phyloP scores from a whole-genome alignment of 1,140 invertebrate species.

The Drosophila melanica region DNA sequence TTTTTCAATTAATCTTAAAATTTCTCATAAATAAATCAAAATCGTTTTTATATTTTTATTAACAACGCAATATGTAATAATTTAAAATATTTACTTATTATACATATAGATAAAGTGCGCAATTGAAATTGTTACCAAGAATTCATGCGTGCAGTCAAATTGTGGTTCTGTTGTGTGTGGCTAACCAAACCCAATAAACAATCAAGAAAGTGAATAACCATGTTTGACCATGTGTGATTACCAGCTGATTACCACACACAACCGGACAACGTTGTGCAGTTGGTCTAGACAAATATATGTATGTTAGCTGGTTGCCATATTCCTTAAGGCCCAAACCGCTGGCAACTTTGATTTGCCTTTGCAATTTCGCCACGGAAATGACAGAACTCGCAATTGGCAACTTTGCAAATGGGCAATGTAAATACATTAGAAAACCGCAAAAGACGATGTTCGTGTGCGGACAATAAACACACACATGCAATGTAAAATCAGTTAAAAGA shows the following conservation, averaged over 20 bases:
- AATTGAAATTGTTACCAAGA: constrained; percentile 1
- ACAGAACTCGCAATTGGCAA: neutral
- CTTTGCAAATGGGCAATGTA: neutral
- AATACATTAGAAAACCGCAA: constrained; percentile 33
- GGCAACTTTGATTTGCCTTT: constrained; percentile 12
- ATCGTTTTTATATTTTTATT: too few relatives aligned
- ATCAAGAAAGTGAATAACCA: constrained; percentile 4
- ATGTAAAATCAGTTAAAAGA: neutral
- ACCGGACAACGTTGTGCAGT: neutral
- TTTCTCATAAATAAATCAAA: too few relatives aligned
- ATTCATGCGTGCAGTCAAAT: constrained; percentile 1
- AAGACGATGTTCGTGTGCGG: constrained; percentile 2
- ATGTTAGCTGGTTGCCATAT: constrained; percentile 2
- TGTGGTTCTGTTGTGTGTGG: neutral
- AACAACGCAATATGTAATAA: too few relatives aligned
- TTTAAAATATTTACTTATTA: too few relatives aligned
- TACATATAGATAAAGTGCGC: neutral
- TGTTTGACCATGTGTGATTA: neutral
- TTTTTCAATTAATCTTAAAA: too few relatives aligned
- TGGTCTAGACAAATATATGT: neutral
- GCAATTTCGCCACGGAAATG: constrained; percentile 32
- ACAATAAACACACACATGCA: neutral
- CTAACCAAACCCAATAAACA: constrained; percentile 6
- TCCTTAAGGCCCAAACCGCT: constrained; percentile 26
- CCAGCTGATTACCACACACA: neutral